Conservation (phyloP, 2,797 vertebrate species). For the Sebastes minor region DNA sequence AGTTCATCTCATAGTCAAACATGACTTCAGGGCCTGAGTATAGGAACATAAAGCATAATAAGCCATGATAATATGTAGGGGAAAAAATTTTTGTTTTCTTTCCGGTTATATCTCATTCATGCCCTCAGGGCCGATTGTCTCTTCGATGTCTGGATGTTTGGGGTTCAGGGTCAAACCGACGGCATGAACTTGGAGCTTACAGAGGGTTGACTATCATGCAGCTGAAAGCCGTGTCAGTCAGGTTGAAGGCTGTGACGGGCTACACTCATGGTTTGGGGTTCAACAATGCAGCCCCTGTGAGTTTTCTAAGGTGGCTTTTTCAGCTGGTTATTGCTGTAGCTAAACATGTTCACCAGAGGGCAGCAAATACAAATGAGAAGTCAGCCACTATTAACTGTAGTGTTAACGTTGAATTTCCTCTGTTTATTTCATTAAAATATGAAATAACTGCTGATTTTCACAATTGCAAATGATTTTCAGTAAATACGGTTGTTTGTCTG, state of each 20-base stretch:
- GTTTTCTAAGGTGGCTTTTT: background rate
- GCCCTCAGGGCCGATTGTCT: background rate
- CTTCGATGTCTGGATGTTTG: background rate
- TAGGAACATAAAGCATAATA: background rate
- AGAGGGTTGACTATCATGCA: background rate
- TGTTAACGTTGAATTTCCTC: background rate
- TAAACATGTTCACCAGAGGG: slow-evolving; percentile 28
- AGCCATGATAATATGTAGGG: background rate
- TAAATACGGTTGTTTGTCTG: background rate
- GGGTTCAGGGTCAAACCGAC: background rate
- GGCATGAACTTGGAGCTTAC: background rate
- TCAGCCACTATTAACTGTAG: background rate
- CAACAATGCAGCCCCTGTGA: background rate
- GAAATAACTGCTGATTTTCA: background rate
- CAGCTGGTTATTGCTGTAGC: background rate
- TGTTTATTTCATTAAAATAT: background rate
- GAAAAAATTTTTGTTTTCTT: background rate
- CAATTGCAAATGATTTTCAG: background rate
- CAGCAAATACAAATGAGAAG: slow-evolving; percentile 20
- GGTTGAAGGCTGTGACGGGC: background rate
- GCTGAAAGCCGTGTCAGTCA: background rate
- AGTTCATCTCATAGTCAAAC: background rate
- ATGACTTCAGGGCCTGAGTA: background rate
- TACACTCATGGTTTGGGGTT: background rate
- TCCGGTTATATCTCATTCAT: background rate